Evolutionary conservation across 2,888 invertebrate genomes (phyloP), one percentile per base, ranked within the genome.

Genomic region (Thelaira solivaga): DNA sequence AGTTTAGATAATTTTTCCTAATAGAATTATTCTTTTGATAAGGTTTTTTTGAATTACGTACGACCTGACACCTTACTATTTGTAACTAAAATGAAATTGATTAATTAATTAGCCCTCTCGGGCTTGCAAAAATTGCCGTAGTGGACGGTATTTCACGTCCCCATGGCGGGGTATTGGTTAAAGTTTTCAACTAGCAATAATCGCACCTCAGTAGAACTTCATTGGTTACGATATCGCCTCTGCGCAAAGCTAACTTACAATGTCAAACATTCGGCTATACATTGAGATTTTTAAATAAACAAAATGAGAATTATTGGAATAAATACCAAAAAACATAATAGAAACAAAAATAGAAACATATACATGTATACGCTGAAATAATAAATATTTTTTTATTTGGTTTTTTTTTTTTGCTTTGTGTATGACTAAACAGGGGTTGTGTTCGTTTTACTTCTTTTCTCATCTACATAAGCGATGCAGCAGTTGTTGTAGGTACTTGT

Each of bases 181-280:
- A 94, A 95, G 94, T 95, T 94, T 94, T 94, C 94, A 95, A 95
- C 94, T 94, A 94, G 94, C 94, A 95, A 95, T 94, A 94, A 94
- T 93, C 93, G 93, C 94, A 93, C 93, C 94, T 94, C 94, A 93
- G 94, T 93, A 92, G 90, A 91, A 93, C 95, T 93, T 95, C 95
- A 95, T 94, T 92, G 94, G 94, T 94, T 95, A 95, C 94, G 94
- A 94, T 94, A 94, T 92, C 92, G 94, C 94, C 94, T 92, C 95
- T 95, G 95, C 95, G 95, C 95, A 95, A 94, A 94, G 94, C 92
- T 94, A 82, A 84, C 4, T 22, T 51, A 11, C 10, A 0, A 0
- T 0, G 0, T 0, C 0, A 0, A 13, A 43, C 1, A 2, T 26
- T 8, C 6, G 8, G 10, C 7, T 4, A 59, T 71, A 80, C 78